Evolutionary conservation across 2,797 vertebrate genomes (phyloP).

Genomic region (Tenualosa thibaudeaui): DNA sequence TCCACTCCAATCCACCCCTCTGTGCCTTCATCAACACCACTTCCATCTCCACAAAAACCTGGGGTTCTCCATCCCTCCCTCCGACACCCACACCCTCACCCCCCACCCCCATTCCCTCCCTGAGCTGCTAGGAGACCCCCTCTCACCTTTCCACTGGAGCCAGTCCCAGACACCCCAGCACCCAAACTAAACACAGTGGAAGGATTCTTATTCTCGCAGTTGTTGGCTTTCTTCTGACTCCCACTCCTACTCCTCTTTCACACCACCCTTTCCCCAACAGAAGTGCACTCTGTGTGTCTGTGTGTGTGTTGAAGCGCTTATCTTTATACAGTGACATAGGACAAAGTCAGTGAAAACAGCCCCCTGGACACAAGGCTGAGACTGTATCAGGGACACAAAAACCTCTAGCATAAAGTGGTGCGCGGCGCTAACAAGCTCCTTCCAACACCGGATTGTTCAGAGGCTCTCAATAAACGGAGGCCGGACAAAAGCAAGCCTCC

Average conservation of each 20-base stretch:
- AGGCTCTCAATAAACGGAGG: conserved; percentile 45
- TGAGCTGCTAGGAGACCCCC: conserved; percentile 63
- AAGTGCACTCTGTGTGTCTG: not conserved
- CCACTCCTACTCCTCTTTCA: not conserved
- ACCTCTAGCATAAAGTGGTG: not conserved
- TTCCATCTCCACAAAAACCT: not conserved
- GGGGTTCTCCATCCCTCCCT: not conserved
- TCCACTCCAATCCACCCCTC: not conserved
- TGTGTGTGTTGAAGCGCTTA: not conserved
- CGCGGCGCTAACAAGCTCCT: conserved; percentile 49
- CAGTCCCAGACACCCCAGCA: conserved; percentile 49
- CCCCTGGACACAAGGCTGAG: not conserved
- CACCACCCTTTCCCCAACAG: not conserved
- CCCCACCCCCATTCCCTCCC: not conserved
- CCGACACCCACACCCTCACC: not conserved
- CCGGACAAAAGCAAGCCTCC: conserved; percentile 46
- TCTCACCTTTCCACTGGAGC: conserved; percentile 67
- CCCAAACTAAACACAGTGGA: conserved; percentile 61
- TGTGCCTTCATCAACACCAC: not conserved
- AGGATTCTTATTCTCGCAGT: conserved; percentile 56
- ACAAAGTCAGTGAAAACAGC: not conserved
- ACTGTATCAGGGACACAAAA: conserved; percentile 13
- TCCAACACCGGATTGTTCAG: conserved; percentile 42
- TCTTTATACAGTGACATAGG: not conserved
- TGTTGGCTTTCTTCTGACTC: conserved; percentile 11